Evolutionary conservation across 2,113 vertebrate species (phyloP).

Genomic region (Spheniscus mendiculus): DNA sequence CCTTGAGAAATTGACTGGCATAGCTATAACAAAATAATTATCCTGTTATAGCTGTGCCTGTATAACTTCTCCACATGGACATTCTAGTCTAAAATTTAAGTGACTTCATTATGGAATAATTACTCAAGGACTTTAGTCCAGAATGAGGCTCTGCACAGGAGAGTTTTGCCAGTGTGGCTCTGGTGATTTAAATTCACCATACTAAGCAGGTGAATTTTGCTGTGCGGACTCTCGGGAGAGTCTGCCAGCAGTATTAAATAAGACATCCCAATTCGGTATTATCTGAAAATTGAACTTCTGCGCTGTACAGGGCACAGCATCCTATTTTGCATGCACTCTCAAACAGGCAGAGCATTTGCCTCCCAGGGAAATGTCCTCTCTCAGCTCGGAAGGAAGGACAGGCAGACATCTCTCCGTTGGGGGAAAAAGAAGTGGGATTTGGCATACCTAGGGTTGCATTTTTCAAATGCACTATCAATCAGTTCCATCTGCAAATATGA

Average conservation of each 20-base stretch:
- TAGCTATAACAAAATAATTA: constrained; percentile 66
- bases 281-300: constrained; percentile 22
- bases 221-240: background rate
- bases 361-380: background rate
- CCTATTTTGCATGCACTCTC: background rate
- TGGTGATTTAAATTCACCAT: constrained; percentile 43
- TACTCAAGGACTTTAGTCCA: constrained; percentile 32
- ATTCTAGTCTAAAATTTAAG: constrained; percentile 53
- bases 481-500: background rate
- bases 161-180: background rate
- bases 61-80: constrained; percentile 53
- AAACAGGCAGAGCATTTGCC: background rate
- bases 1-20: constrained; percentile 47
- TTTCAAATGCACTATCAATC: background rate
- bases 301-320: background rate
- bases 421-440: background rate
- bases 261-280: background rate
- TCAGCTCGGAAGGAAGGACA: background rate
- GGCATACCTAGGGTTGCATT: background rate
- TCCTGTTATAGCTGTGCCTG: constrained; percentile 31
- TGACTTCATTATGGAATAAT: constrained; percentile 66
- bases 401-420: background rate
- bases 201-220: constrained; percentile 35
- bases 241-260: background rate
- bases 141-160: constrained; percentile 34